These are phyloP conservation scores for Pocillopora grandis DNA, from an alignment of 92 coral and sea anemone genomes.

Conservation along the genomic window DNA sequence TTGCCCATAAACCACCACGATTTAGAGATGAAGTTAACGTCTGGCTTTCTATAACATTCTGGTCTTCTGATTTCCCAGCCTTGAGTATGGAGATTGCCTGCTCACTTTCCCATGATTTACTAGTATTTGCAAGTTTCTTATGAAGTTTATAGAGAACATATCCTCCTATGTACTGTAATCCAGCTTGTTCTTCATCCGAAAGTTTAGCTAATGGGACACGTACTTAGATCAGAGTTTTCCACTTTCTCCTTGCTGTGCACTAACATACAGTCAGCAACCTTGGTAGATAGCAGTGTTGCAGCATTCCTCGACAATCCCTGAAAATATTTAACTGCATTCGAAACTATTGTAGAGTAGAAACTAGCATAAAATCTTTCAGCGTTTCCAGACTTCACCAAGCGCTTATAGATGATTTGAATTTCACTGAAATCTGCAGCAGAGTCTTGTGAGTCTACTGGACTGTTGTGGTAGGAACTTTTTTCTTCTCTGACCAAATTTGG, in stretches of 20 bases:
- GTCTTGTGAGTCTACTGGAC: too few relatives aligned
- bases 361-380: constrained; percentile 13
- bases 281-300: constrained; percentile 49
- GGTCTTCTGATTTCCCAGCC: constrained; percentile 42
- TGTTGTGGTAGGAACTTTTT: too few relatives aligned
- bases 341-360: not conserved
- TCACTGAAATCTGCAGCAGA: too few relatives aligned
- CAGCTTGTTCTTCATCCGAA: constrained; percentile 49
- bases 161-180: constrained; percentile 51
- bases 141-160: constrained; percentile 49
- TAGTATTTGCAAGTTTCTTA: not conserved
- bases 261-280: constrained; percentile 50
- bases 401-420: not conserved
- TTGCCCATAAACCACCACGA: too few relatives aligned
- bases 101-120: too few relatives aligned
- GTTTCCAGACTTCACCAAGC: not conserved
- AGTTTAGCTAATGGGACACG: constrained; percentile 3
- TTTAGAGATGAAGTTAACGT: too few relatives aligned
- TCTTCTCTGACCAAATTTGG: too few relatives aligned
- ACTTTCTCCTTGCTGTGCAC: constrained; percentile 37
- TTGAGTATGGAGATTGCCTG: constrained; percentile 60
- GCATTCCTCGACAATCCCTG: constrained; percentile 43
- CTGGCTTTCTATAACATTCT: too few relatives aligned
- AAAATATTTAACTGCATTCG: not conserved
- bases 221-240: constrained; percentile 11